Base-by-base conservation (phyloP, 2,888 invertebrate species). In the Protodeltote pygarga region DNA sequence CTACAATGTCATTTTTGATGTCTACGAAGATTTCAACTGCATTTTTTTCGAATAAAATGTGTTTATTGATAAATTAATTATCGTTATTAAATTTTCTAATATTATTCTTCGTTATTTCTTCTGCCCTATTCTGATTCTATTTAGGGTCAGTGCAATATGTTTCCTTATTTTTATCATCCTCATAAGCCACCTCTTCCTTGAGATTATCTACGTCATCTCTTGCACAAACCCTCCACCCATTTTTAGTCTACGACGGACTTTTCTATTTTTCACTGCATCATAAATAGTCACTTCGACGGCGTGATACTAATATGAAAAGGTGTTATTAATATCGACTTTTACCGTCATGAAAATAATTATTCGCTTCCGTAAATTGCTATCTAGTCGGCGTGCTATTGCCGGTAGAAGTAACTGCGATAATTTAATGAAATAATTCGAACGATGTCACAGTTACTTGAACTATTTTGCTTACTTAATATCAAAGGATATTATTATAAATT, bases 361-460 rank as follows among this genome's bases (percentile, higher is more conserved):
- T 27, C 17, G 8, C 5, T 57, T 58, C 44, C 40, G 37, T 9
- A 5, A 51, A 51, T 16, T 29, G 31, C 29, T 21, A 33, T 42
- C 28, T 15, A 44, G 33, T 58, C 37, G 57, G 20, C 25, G 8
- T 45, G 58, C 21, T 40, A 40, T 45, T 50, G 45, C 39, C 10
- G 15, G 2, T 11, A 14, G 35, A 37, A 31, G 20, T 44, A 37
- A 28, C 33, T 33, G 24, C 27, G 14, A 21, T 33, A 16, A 55
- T 55, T 48, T 55, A 17, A 29, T 4, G n/a, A 35, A 17, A 8
- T 28, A 15, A 21, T 31, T 19, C 4, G 24, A 33, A 28, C 11
- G 14, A 27, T 21, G 28, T 32, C 19, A 52, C 25, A n/a, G n/a
- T 28, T 19, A 51, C 13, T 27, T 11, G 9, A 13, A 11, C 8